Evolutionary conservation across 2,113 vertebrate species (phyloP).

Genomic region (Gymnarchus niloticus): DNA sequence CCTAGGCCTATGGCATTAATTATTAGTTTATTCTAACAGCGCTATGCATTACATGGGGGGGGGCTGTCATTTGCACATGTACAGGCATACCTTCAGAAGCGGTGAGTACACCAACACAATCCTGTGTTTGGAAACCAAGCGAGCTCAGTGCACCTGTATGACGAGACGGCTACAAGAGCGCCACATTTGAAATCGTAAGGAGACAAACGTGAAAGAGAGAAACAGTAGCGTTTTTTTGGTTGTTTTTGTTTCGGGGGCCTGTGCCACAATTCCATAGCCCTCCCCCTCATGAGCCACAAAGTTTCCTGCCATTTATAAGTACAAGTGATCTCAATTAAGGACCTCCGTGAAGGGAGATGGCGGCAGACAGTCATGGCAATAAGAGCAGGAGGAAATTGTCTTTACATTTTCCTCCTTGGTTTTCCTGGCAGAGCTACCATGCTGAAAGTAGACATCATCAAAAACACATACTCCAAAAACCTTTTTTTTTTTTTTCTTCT

Average conservation of each 20-base stretch:
- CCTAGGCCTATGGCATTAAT: background rate
- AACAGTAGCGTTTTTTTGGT: conserved; percentile 17
- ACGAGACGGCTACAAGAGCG: background rate
- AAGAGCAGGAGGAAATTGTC: conserved; percentile 21
- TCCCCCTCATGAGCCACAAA: conserved; percentile 58
- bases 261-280: background rate
- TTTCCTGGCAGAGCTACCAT: conserved; percentile 18
- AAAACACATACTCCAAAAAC: conserved; percentile 29
- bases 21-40: background rate
- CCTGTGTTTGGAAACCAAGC: background rate
- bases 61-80: background rate
- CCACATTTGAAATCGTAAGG: background rate
- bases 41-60: background rate
- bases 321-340: conserved; percentile 81
- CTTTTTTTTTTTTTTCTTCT: conserved; percentile 23
- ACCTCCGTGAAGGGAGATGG: conserved; percentile 74
- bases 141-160: background rate
- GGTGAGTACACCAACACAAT: background rate
- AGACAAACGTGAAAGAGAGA: conserved; percentile 11
- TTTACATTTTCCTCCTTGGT: conserved; percentile 30
- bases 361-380: conserved; percentile 67
- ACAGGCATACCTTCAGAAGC: background rate
- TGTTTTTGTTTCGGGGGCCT: background rate
- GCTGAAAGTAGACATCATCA: conserved; percentile 36
- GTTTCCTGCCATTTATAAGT: conserved; percentile 72